These are phyloP conservation scores for Tetramorium parvispinum DNA, from an alignment of 1,140 invertebrate species.

Conservation along the genomic window DNA sequence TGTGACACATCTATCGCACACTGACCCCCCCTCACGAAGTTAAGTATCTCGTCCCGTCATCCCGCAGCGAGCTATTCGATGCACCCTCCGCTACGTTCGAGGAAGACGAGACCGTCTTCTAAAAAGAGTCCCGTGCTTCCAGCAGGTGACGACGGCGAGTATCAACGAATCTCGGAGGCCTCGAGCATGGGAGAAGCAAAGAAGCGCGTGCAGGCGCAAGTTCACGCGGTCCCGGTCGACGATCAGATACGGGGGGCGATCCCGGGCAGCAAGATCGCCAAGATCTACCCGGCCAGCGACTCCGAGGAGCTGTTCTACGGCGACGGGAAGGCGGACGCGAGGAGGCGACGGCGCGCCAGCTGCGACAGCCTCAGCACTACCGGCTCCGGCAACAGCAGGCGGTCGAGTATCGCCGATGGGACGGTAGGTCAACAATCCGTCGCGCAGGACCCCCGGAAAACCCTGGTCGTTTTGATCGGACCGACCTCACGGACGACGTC, in stretches of 20 bases:
- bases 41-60: constrained; percentile 10
- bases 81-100: neutral
- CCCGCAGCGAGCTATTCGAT: constrained; percentile 7
- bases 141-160: constrained; percentile 86
- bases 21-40: neutral
- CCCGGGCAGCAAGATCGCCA: constrained; percentile 73
- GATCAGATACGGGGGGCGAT: constrained; percentile 66
- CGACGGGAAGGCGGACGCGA: constrained; percentile 70
- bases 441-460: constrained; percentile 84
- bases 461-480: constrained; percentile 85
- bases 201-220: constrained; percentile 86
- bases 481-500: constrained; percentile 78
- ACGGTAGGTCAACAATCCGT: constrained; percentile 79
- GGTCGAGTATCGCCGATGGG: constrained; percentile 84
- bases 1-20: constrained; percentile 13
- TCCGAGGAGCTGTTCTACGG: constrained; percentile 88
- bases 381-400: constrained; percentile 83
- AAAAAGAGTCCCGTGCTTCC: constrained; percentile 59
- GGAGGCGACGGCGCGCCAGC: constrained; percentile 81
- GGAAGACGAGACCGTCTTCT: neutral
- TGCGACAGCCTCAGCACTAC: constrained; percentile 84
- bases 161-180: constrained; percentile 88
- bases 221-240: constrained; percentile 85
- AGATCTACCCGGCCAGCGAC: constrained; percentile 88
- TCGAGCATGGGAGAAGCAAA: constrained; percentile 83